A percentile compares a stretch with the other conserved stretches of the same genome.
Conservation (phyloP, 2,888 invertebrate species). For the Micropterix aruncella region DNA sequence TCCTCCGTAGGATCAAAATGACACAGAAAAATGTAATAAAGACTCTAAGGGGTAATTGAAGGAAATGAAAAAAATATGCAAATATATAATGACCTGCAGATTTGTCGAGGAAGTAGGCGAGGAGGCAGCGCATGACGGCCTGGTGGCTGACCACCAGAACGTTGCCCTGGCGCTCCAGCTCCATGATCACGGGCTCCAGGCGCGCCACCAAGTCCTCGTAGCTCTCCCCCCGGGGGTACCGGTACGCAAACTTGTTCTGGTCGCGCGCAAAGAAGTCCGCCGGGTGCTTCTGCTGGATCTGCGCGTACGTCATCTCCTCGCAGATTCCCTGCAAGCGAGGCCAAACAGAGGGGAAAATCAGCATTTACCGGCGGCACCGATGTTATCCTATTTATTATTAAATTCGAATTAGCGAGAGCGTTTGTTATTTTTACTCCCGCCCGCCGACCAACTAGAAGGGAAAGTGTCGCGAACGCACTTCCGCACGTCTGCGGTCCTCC, state of each 20-base stretch:
- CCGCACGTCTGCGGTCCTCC: no score
- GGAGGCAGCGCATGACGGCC: conserved; percentile 86
- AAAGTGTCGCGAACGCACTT: no score
- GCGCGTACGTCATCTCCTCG: conserved; percentile 98
- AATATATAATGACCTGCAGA: conserved; percentile 63
- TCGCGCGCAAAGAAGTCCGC: conserved; percentile 93
- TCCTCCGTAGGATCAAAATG: no score
- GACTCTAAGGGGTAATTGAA: no score
- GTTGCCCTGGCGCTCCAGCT: conserved; percentile 91
- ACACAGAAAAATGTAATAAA: no score
- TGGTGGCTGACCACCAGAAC: conserved; percentile 95
- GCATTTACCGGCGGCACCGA: no score
- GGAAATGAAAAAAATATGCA: no score
- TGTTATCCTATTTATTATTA: no score
- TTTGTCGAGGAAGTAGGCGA: conserved; percentile 97
- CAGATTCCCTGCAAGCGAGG: conserved; percentile 91
- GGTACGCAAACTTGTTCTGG: conserved; percentile 92
- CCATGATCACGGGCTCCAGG: conserved; percentile 98
- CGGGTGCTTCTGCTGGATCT: conserved; percentile 87
- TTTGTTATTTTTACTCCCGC: no score
- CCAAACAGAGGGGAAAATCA: no score
- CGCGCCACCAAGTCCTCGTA: conserved; percentile 97
- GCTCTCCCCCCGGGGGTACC: conserved; percentile 84
- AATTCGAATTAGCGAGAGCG: no score
- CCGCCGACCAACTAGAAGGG: no score